Conservation (phyloP, 2,888 invertebrate species). For the Eupithecia vulgata region DNA sequence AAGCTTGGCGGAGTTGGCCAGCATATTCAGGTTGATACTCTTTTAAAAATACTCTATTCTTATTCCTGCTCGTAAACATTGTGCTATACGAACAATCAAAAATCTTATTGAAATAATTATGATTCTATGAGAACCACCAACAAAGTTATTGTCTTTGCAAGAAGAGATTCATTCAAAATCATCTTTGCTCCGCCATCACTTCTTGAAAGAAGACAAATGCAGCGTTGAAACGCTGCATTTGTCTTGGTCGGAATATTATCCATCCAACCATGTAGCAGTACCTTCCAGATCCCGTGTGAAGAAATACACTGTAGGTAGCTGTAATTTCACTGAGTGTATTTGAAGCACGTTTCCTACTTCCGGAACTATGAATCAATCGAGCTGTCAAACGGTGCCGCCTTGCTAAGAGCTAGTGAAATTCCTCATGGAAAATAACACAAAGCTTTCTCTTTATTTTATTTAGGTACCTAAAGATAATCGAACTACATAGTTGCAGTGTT, state of each 20-base stretch:
- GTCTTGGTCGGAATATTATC: background rate
- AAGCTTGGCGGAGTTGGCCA: too few species aligned
- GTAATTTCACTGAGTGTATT: slow-evolving; percentile 4
- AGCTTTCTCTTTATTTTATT: background rate
- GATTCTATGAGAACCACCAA: background rate
- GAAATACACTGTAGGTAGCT: background rate
- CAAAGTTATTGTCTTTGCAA: background rate
- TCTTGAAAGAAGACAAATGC: too few species aligned
- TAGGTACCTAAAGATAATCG: background rate
- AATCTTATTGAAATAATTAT: background rate
- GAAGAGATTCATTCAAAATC: background rate
- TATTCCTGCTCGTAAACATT: too few species aligned
- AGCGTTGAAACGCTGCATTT: background rate
- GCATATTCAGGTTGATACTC: too few species aligned
- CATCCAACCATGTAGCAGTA: background rate
- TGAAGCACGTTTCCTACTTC: background rate
- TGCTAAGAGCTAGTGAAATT: slow-evolving; percentile 5
- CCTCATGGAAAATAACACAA: slow-evolving; percentile 5
- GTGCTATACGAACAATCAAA: background rate
- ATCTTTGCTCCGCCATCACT: background rate
- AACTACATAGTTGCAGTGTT: background rate
- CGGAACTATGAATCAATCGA: slow-evolving; percentile 9
- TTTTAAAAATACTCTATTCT: too few species aligned
- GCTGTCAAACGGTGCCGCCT: slow-evolving; percentile 1
- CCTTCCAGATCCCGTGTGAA: background rate